phyloP scores from a whole-genome alignment of 2,888 invertebrate genomes.

The Neoascia interrupta region DNA sequence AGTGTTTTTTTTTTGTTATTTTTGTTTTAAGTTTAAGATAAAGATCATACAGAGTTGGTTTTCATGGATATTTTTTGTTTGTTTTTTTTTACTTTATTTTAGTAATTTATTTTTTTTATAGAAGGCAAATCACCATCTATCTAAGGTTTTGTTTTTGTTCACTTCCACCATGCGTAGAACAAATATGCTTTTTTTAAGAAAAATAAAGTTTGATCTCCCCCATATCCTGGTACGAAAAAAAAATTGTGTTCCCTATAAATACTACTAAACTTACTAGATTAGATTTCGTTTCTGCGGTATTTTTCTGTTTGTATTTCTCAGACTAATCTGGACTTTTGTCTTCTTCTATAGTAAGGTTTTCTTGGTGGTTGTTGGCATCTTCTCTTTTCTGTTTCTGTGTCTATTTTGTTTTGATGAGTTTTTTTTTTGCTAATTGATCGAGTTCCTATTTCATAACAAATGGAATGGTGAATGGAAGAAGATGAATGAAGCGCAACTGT shows the following conservation, averaged over 20 bases:
- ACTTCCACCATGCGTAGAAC: slow-evolving; percentile 34
- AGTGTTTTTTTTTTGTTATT: slow-evolving; percentile 37
- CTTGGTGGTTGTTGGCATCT: slow-evolving; percentile 68
- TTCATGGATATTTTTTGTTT: slow-evolving; percentile 13
- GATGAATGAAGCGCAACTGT: slow-evolving; percentile 62
- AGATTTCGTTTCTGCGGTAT: slow-evolving; percentile 34
- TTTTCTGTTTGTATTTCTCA: slow-evolving; percentile 21
- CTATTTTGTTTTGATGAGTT: slow-evolving; percentile 36
- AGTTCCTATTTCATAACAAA: slow-evolving; percentile 66
- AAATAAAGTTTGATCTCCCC: slow-evolving; percentile 13
- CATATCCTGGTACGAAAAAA: slow-evolving; percentile 45
- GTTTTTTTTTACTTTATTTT: slow-evolving; percentile 24
- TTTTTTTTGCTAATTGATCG: slow-evolving; percentile 63
- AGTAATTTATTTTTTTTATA: slow-evolving; percentile 22
- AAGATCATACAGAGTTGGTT: slow-evolving; percentile 38
- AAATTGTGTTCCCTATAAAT: slow-evolving; percentile 46
- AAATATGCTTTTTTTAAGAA: slow-evolving; percentile 9
- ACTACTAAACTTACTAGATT: slow-evolving; percentile 52
- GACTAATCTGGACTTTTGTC: slow-evolving; percentile 35
- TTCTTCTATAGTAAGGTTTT: slow-evolving; percentile 65
- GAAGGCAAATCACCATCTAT: slow-evolving; percentile 37
- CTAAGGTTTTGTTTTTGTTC: slow-evolving; percentile 24
- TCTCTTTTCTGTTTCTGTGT: slow-evolving; percentile 45
- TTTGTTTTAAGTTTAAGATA: slow-evolving; percentile 38
- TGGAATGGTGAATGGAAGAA: slow-evolving; percentile 70